Base-by-base conservation (phyloP, 2,797 vertebrate genomes). In the Gymnodraco acuticeps region DNA sequence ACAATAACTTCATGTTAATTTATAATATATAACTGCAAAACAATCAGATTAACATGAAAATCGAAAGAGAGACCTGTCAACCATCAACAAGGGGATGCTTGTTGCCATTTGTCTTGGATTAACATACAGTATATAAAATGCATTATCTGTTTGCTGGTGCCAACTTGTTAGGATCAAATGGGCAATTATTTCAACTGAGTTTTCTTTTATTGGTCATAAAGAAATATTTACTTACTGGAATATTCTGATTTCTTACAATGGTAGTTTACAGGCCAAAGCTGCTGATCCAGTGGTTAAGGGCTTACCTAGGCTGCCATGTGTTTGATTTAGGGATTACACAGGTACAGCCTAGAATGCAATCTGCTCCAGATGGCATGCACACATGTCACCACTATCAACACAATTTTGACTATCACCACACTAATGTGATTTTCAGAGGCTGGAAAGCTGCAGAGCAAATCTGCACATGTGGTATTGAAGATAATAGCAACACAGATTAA, bases 271-370 rank as follows among this genome's bases (percentile, higher is more conserved):
- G 42, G 33, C 55, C n/a, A 78, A 78, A 65, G 60, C 41, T 51
- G 46, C 41, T 77, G 64, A 69, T 78, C 62, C 45, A 0, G 38
- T 78, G 67, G 75, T 69, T 68, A 68, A 54, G 64, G 47, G 67
- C 54, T 83, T 87, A 82, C 68, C 80, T 68, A 17, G 42, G 50
- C 69, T 80, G 62, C 77, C 69, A 63, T 85, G 74, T 87, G 73
- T 84, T 77, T 88, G 75, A 83, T 84, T 83, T 65, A 64, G 80
- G 85, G 78, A 86, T 90, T 87, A 91, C 85, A 67, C 68, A 88
- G 74, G 80, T 88, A 82, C 54, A 52, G 80, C 42, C 51, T 53
- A 42, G 19, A 82, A 70, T 60, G 55, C 70, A 89, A 87, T 87
- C 73, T 89, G 72, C 53, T 56, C 80, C 38, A 72, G 42, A 50